Evolutionary conservation across 2,113 vertebrate genomes (phyloP).

Genomic region (Otus sunia): DNA sequence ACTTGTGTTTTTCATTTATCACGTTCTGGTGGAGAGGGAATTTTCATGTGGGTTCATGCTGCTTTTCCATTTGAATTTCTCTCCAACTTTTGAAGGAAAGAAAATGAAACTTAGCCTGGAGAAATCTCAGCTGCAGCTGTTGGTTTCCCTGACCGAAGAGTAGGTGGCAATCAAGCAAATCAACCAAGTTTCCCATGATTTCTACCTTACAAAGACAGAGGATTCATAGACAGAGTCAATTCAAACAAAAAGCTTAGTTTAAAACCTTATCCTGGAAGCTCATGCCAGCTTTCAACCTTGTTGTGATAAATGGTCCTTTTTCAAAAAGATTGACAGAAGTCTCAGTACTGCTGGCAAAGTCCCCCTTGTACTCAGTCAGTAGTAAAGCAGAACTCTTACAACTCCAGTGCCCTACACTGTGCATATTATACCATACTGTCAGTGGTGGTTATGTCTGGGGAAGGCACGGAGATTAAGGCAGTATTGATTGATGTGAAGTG

Average conservation of each 20-base stretch:
- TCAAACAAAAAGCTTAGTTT: neutral
- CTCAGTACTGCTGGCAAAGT: neutral
- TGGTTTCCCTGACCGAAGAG: neutral
- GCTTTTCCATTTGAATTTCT: neutral
- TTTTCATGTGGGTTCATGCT: neutral
- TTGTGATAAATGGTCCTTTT: neutral
- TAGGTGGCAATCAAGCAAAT: neutral
- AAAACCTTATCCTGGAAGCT: neutral
- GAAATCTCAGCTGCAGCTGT: neutral
- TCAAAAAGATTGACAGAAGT: neutral
- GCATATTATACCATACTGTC: rapidly evolving
- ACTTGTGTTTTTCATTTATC: neutral
- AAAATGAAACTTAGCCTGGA: neutral
- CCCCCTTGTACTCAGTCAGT: neutral
- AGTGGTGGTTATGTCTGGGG: neutral
- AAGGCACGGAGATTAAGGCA: neutral
- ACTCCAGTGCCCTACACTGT: neutral
- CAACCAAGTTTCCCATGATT: neutral
- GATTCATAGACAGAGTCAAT: neutral
- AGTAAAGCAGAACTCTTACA: neutral
- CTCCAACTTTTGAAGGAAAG: neutral
- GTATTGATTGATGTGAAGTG: rapidly evolving
- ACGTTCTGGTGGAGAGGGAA: neutral
- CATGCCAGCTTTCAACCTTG: neutral
- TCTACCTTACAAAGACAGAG: neutral